Base-by-base conservation (phyloP, 2,113 vertebrate genomes). In the Corythaixoides concolor region DNA sequence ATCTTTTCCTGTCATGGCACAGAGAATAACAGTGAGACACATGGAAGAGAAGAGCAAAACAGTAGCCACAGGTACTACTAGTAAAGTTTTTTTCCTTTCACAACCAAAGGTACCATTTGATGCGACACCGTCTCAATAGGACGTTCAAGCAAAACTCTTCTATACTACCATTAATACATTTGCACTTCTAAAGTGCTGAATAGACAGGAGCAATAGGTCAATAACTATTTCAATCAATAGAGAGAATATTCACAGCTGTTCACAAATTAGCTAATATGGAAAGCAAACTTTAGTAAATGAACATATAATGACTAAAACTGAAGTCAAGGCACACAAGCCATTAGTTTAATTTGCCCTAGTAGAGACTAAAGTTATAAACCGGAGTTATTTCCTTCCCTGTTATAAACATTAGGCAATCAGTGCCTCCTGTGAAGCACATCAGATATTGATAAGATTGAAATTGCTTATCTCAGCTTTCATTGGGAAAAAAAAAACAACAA, bases 1-100 rank as follows among this genome's bases (percentile, higher is more conserved):
- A 1, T 93, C 73, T 92, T 90, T 96, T 96, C 92, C 94, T 96
- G 76, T 93, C 84, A 50, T 3, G 5, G 35, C 86, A 45, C 68
- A 68, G 83, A 92, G 73, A 88, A 45, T 72, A 87, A 92, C 67
- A 86, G 75, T 33, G 63, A 93, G 77, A 89, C 49, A 78, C 66
- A 58, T 30, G 66, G 50, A 74, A 18, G 27, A 39, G 32, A 85
- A 82, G 58, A 90, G 64, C 55, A 63, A 80, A 95, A 92, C 12
- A 86, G 67, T 63, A 93, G 73, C 92, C 88, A 95, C 76, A 49
- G 68, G 39, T 92, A 86, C 56, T 68, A 26, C 43, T 21, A 23
- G 43, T 77, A 49, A 76, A 84, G 47, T 19, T 21, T 49, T 88
- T 62, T 68, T 85, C 28, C 10, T 53, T 85, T 81, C 52, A 82